Evolutionary conservation across 2,888 invertebrate genomes (phyloP).

Genomic region (Noctua janthina): DNA sequence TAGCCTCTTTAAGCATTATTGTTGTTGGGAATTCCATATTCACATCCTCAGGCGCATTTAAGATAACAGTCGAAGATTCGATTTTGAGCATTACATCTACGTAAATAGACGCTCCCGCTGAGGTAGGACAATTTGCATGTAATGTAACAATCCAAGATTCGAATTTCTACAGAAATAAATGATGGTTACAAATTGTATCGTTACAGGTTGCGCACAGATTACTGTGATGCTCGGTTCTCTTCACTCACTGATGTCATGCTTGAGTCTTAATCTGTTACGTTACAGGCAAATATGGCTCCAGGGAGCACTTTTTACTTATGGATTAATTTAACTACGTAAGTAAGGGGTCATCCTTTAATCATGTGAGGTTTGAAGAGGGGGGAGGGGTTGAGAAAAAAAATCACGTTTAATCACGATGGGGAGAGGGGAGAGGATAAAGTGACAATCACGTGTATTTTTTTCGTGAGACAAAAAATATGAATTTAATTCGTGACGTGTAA

Average conservation of each 20-base stretch:
- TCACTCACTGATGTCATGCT: not conserved
- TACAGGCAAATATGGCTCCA: not conserved
- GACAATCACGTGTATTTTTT: no score
- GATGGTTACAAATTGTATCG: not conserved
- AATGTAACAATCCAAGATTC: not conserved
- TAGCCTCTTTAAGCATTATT: slow-evolving; percentile 15
- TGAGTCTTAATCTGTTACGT: not conserved
- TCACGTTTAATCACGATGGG: no score
- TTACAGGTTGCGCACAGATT: not conserved
- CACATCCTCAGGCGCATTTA: not conserved
- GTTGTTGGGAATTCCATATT: not conserved
- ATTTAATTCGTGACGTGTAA: no score
- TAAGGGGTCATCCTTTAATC: not conserved
- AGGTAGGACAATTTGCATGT: not conserved
- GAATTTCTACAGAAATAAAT: not conserved
- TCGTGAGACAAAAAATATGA: no score
- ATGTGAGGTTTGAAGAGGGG: no score
- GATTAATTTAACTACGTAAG: not conserved
- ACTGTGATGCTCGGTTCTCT: no score
- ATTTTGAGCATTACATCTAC: no score
- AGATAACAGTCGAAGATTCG: no score
- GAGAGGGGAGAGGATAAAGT: no score
- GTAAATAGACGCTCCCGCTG: not conserved
- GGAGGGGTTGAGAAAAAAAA: no score
- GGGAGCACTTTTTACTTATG: not conserved